phyloP scores from a whole-genome alignment of 2,797 vertebrate species.

The Epinephelus malabaricus region DNA sequence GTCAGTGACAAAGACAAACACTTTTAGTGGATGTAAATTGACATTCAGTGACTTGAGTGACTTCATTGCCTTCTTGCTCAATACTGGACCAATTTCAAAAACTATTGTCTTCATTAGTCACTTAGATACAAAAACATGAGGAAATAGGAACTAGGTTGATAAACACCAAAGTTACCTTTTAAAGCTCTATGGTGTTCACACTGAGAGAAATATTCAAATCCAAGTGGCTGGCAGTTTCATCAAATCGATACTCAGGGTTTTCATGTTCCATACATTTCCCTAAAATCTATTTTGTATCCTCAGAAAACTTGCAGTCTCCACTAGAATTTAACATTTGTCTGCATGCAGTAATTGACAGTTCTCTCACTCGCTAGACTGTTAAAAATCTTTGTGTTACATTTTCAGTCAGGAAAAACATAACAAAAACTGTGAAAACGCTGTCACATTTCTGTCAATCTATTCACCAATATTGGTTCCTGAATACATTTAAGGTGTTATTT shows the following conservation, averaged over 20 bases:
- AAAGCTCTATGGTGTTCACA: slow-evolving; percentile 16
- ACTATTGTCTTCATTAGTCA: no score
- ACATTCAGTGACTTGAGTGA: no score
- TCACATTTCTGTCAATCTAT: not conserved
- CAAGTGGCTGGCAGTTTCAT: not conserved
- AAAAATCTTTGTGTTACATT: not conserved
- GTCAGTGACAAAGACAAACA: no score
- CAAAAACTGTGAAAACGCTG: not conserved
- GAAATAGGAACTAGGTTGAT: no score
- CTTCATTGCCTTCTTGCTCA: no score
- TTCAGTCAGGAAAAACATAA: not conserved
- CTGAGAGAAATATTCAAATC: not conserved
- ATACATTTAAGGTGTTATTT: not conserved
- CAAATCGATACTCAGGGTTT: not conserved
- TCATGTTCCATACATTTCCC: not conserved
- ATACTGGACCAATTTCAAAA: no score
- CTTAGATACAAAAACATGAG: no score
- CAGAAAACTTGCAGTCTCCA: not conserved
- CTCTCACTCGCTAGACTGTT: not conserved
- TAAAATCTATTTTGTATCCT: slow-evolving; percentile 5
- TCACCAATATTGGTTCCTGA: not conserved
- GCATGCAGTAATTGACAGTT: slow-evolving; percentile 1
- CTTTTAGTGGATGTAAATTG: no score
- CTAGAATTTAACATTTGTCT: not conserved
- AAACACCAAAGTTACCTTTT: no score